Conservation (phyloP, 2,113 vertebrate genomes). For the Eonycteris spelaea region DNA sequence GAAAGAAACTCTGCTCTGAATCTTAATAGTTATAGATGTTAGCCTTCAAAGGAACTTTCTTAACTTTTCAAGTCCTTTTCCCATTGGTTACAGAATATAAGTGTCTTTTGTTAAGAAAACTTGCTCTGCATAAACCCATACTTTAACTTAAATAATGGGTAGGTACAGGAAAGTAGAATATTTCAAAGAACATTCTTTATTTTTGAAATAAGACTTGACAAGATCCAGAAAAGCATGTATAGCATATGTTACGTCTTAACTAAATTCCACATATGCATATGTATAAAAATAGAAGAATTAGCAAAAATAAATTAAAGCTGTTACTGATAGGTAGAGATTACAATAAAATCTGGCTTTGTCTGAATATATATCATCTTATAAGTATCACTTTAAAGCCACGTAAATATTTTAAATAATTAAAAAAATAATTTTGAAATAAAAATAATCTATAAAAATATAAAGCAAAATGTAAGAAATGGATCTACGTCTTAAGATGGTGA, state of each 20-base stretch:
- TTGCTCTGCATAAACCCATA: neutral
- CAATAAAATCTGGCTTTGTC: neutral
- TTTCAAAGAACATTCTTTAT: neutral
- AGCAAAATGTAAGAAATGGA: neutral
- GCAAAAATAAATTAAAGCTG: neutral
- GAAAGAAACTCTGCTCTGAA: slow-evolving; percentile 47
- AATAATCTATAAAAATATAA: neutral
- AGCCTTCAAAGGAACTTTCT: slow-evolving; percentile 43
- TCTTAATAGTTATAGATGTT: slow-evolving; percentile 49
- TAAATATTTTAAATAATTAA: neutral
- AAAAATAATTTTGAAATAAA: neutral
- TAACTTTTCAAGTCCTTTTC: slow-evolving; percentile 17
- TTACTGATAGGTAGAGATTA: neutral
- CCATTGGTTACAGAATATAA: neutral
- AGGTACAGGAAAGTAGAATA: neutral
- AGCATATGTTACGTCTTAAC: neutral
- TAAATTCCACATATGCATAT: neutral
- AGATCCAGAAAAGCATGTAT: neutral
- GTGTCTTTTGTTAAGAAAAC: slow-evolving; percentile 18
- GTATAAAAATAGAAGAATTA: neutral
- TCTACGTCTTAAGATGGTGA: neutral
- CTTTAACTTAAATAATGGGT: slow-evolving; percentile 16
- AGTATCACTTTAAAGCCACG: neutral
- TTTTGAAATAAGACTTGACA: slow-evolving; percentile 9
- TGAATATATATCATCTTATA: neutral